These are phyloP conservation scores for Lagocephalus sceleratus DNA, from an alignment of 2,797 vertebrate species.

Conservation along the genomic window DNA sequence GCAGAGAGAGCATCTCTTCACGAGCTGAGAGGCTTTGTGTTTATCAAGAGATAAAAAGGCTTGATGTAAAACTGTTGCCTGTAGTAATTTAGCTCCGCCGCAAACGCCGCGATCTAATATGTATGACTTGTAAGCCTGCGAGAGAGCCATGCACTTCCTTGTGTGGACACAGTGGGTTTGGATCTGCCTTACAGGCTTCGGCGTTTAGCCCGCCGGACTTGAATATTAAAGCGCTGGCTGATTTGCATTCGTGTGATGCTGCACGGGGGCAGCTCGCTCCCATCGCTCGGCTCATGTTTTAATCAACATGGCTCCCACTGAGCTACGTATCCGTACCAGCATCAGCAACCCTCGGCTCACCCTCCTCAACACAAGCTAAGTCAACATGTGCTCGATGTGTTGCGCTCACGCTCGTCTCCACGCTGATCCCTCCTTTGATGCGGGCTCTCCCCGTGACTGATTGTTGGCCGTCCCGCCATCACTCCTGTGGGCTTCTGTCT, in stretches of 20 bases:
- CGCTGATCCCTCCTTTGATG: constrained; percentile 44
- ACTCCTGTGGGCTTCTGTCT: constrained; percentile 33
- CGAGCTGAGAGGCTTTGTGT: constrained; percentile 31
- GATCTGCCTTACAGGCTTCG: constrained; percentile 34
- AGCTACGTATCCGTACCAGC: constrained; percentile 26
- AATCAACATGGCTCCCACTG: constrained; percentile 43
- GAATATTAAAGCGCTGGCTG: constrained; percentile 64
- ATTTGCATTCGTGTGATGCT: constrained; percentile 64
- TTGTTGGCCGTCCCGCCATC: constrained; percentile 34
- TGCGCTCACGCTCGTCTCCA: background rate
- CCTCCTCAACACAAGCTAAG: constrained; percentile 17
- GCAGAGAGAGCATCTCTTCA: constrained; percentile 37
- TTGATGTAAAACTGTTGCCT: constrained; percentile 31
- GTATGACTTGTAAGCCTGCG: constrained; percentile 16
- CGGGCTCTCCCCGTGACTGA: constrained; percentile 22
- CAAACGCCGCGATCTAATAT: constrained; percentile 30
- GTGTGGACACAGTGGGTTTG: constrained; percentile 17
- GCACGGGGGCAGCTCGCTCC: constrained; percentile 43
- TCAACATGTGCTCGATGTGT: constrained; percentile 43
- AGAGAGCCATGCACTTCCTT: constrained; percentile 14
- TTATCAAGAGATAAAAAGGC: constrained; percentile 33
- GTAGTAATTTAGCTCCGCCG: constrained; percentile 22
- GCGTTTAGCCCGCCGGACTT: constrained; percentile 39
- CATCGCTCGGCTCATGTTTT: constrained; percentile 60
- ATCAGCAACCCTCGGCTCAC: constrained; percentile 14